Evolutionary conservation across 2,113 vertebrate genomes (phyloP).

Genomic region (Alexandromys fortis): DNA sequence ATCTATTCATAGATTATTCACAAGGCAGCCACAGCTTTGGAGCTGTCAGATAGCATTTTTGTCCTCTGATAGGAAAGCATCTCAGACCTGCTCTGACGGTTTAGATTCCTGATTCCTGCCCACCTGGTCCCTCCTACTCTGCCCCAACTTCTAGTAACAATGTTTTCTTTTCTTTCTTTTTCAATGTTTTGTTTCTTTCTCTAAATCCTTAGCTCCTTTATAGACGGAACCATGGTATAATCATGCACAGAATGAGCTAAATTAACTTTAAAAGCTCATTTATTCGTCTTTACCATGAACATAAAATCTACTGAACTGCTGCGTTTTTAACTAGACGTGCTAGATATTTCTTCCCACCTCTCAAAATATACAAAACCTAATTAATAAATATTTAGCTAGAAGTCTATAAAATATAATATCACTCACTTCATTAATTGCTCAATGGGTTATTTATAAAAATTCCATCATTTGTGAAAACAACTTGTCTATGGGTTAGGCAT

Average conservation of each 20-base stretch:
- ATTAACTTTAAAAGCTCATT: not conserved
- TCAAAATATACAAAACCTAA: not conserved
- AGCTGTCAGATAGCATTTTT: not conserved
- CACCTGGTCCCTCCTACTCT: fast-evolving
- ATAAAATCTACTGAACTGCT: not conserved
- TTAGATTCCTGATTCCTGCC: not conserved
- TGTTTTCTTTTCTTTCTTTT: not conserved
- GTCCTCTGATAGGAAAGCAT: not conserved
- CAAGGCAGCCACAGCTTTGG: not conserved
- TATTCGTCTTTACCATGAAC: fast-evolving
- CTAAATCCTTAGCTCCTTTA: not conserved
- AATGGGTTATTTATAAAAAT: not conserved
- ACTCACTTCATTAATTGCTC: not conserved
- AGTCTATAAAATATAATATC: not conserved
- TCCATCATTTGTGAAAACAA: not conserved
- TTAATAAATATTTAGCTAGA: not conserved
- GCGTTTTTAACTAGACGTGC: not conserved
- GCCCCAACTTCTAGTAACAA: not conserved
- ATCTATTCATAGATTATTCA: not conserved
- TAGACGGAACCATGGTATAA: not conserved
- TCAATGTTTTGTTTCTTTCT: not conserved
- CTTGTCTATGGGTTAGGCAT: not conserved
- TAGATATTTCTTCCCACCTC: not conserved
- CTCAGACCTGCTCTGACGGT: not conserved
- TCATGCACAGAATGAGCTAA: not conserved